These are phyloP conservation scores for Decapterus maruadsi DNA, from an alignment of 2,797 vertebrate genomes.

Conservation along the genomic window DNA sequence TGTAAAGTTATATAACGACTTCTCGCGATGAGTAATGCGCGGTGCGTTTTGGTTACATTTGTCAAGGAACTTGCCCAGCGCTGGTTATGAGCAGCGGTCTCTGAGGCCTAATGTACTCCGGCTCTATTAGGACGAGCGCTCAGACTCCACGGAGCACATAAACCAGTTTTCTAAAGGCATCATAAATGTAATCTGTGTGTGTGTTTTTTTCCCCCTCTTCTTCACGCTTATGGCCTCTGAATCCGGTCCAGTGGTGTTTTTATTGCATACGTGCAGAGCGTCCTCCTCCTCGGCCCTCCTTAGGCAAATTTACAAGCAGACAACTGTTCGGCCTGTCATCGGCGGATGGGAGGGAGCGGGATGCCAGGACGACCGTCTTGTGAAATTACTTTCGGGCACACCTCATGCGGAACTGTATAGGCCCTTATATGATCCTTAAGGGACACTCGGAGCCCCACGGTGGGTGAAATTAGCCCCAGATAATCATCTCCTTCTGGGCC, in stretches of 20 bases:
- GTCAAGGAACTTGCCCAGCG: not conserved
- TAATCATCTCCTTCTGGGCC: conserved; percentile 75
- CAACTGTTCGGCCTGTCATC: not conserved
- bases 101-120: conserved; percentile 10
- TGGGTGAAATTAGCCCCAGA: conserved; percentile 72
- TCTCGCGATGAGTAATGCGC: not conserved
- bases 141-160: conserved; percentile 5
- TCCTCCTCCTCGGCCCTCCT: conserved; percentile 5
- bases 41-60: not conserved
- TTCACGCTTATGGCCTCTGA: conserved; percentile 23
- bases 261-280: not conserved
- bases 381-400: conserved; percentile 42
- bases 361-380: conserved; percentile 21
- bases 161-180: conserved; percentile 13
- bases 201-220: not conserved
- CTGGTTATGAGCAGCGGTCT: not conserved
- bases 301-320: conserved; percentile 22
- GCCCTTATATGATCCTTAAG: conserved; percentile 55
- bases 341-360: not conserved
- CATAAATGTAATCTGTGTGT: conserved; percentile 12
- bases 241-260: conserved; percentile 11
- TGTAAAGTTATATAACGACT: not conserved
- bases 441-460: conserved; percentile 51
- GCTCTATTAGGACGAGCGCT: not conserved
- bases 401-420: conserved; percentile 34